A percentile compares a stretch with the other conserved stretches of the same genome.
Conservation (phyloP, 2,888 invertebrate genomes). For the Salticus scenicus region DNA sequence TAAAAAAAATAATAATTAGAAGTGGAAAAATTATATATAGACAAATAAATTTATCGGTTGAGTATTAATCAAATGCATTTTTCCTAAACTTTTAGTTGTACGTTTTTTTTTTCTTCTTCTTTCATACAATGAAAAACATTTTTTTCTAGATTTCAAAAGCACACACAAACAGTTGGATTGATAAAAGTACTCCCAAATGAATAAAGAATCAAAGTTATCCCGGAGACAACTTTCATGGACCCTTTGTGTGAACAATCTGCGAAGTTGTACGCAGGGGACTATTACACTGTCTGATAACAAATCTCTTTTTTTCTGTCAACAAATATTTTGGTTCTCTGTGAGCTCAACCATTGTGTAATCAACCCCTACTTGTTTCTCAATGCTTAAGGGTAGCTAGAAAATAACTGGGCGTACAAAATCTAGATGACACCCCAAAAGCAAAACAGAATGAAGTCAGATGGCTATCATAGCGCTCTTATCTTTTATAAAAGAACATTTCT, state of each 20-base stretch:
- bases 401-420: background rate
- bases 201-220: background rate
- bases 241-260: conserved; percentile 2
- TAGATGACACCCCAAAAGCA: background rate
- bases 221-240: background rate
- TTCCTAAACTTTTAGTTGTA: too few relatives aligned
- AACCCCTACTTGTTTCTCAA: background rate
- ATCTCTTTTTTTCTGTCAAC: background rate
- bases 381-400: background rate
- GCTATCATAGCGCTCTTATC: background rate
- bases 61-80: too few relatives aligned
- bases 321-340: background rate
- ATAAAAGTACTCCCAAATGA: too few relatives aligned
- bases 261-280: background rate
- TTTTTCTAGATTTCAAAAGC: too few relatives aligned
- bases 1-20: too few relatives aligned
- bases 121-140: too few relatives aligned
- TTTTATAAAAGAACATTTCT: background rate
- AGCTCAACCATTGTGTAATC: background rate
- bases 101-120: too few relatives aligned
- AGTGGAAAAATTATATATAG: too few relatives aligned
- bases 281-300: background rate
- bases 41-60: too few relatives aligned
- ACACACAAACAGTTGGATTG: too few relatives aligned
- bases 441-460: background rate